Evolutionary conservation across 2,113 vertebrate genomes (phyloP).

Genomic region (Gadus chalcogrammus): DNA sequence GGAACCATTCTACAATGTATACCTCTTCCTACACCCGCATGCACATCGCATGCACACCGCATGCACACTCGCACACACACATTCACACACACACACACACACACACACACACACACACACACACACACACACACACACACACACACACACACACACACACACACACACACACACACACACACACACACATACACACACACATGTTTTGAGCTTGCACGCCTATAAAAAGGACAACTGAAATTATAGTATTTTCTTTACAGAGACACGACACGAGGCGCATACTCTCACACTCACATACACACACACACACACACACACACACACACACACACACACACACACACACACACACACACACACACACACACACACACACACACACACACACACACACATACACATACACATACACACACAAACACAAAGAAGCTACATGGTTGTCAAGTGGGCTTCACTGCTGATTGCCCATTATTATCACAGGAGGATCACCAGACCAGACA

Average conservation of each 20-base stretch:
- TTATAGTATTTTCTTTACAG: no score
- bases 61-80: not conserved
- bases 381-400: not conserved
- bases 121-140: not conserved
- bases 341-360: not conserved
- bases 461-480: not conserved
- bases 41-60: not conserved
- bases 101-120: not conserved
- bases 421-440: not conserved
- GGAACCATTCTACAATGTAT: no score
- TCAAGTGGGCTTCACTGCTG: not conserved
- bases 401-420: not conserved
- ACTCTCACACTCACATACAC: not conserved
- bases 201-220: no score
- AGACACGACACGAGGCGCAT: no score
- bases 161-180: not conserved
- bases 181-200: not conserved
- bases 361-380: no score
- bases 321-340: not conserved
- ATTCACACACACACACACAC: not conserved
- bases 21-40: no score
- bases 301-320: not conserved
- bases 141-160: not conserved
- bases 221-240: no score
- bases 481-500: not conserved